Conservation (phyloP, 2,113 vertebrate species). For the Cyanistes caeruleus region DNA sequence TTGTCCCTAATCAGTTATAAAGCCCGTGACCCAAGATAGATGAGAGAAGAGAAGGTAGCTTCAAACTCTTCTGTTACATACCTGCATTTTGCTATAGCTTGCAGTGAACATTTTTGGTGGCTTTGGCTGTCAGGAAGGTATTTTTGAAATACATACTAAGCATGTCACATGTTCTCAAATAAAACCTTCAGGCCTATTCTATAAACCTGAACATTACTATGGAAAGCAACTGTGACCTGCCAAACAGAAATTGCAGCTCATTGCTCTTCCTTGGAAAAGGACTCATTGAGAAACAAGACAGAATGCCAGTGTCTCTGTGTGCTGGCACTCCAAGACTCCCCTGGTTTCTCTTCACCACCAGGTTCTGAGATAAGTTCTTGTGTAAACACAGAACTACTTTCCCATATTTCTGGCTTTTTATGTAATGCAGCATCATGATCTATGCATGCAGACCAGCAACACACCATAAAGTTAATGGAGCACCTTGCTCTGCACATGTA, state of each 20-base stretch:
- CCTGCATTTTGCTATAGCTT: not conserved
- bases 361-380: not conserved
- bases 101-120: not conserved
- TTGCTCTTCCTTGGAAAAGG: not conserved
- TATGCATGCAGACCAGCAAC: not conserved
- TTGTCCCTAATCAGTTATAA: not conserved
- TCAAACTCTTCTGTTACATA: not conserved
- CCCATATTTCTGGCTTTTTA: not conserved
- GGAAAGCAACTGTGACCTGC: not conserved
- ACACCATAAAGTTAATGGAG: not conserved
- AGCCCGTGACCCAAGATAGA: not conserved
- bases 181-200: not conserved
- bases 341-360: not conserved
- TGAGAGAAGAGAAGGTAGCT: not conserved
- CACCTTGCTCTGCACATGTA: fast-evolving
- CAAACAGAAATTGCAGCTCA: conserved; percentile 25
- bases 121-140: not conserved
- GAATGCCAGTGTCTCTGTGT: not conserved
- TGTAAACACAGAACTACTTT: not conserved
- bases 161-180: not conserved
- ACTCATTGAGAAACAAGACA: not conserved
- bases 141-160: not conserved
- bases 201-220: not conserved
- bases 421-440: not conserved
- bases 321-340: not conserved